Evolutionary conservation across 2,113 vertebrate species (phyloP).

Genomic region (Gasterosteus aculeatus): DNA sequence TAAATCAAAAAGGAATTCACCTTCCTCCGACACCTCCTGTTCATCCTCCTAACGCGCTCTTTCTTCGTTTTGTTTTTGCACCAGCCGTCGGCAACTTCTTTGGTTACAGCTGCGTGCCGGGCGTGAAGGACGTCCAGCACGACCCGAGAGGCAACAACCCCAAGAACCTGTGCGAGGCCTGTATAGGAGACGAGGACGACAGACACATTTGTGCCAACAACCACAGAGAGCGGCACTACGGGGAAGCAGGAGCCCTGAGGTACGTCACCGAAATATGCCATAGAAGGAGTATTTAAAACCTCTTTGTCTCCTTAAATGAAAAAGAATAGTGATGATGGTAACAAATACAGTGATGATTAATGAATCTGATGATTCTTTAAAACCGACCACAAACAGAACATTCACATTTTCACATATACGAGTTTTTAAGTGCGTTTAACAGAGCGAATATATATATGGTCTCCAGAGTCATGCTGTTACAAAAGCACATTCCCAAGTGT

Average conservation of each 20-base stretch:
- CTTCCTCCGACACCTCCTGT: background rate
- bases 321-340: constrained; percentile 5
- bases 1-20: background rate
- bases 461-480: constrained; percentile 11
- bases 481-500: constrained; percentile 5
- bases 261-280: constrained; percentile 42
- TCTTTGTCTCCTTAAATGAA: background rate
- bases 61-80: background rate
- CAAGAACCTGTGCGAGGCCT: constrained; percentile 85
- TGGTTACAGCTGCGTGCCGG: constrained; percentile 84
- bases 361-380: background rate
- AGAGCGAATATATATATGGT: constrained; percentile 20
- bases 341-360: background rate
- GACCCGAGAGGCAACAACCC: constrained; percentile 84
- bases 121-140: constrained; percentile 78
- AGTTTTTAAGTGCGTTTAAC: constrained; percentile 13
- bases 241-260: constrained; percentile 83
- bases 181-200: constrained; percentile 85
- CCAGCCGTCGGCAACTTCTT: constrained; percentile 84
- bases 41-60: background rate
- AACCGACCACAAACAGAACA: background rate
- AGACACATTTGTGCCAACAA: constrained; percentile 82
- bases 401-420: background rate
- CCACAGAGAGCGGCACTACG: constrained; percentile 81
- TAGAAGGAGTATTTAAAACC: background rate